These are phyloP conservation scores for Aelia acuminata DNA, from an alignment of 2,888 invertebrate species.

Conservation along the genomic window DNA sequence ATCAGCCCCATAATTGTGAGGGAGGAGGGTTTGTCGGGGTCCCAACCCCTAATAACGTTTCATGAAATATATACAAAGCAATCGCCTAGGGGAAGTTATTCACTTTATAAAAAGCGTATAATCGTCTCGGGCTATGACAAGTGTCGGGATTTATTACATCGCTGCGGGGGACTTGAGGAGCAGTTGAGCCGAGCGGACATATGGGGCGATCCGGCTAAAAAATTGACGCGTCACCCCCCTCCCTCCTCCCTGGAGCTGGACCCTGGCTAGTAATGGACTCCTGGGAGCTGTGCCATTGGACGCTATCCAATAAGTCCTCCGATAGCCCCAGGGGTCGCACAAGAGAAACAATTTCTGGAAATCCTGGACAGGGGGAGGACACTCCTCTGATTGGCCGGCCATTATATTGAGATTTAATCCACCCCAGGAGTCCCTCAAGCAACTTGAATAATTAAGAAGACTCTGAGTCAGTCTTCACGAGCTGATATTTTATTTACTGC, in stretches of 20 bases:
- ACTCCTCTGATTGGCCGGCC: slow-evolving; percentile 20
- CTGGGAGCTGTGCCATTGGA: slow-evolving; percentile 49
- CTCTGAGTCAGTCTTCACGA: slow-evolving; percentile 32
- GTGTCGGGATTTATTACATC: slow-evolving; percentile 34
- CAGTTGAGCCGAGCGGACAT: slow-evolving; percentile 27
- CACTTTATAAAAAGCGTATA: slow-evolving; percentile 58
- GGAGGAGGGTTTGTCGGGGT: neutral
- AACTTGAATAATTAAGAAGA: slow-evolving; percentile 13
- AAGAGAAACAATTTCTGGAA: slow-evolving; percentile 48
- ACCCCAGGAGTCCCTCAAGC: slow-evolving; percentile 29
- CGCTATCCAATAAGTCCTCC: slow-evolving; percentile 49
- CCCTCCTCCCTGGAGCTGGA: neutral
- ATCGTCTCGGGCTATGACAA: slow-evolving; percentile 52
- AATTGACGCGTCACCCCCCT: slow-evolving; percentile 27
- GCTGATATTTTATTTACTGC: slow-evolving; percentile 43
- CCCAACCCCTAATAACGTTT: slow-evolving; percentile 48
- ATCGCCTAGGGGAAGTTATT: slow-evolving; percentile 44
- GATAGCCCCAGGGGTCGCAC: slow-evolving; percentile 40
- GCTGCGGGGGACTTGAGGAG: neutral
- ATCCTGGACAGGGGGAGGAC: slow-evolving; percentile 27
- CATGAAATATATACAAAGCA: slow-evolving; percentile 58
- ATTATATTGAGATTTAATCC: slow-evolving; percentile 45
- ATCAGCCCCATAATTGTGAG: slow-evolving; percentile 50
- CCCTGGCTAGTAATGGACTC: slow-evolving; percentile 19
- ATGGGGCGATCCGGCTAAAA: slow-evolving; percentile 51